Percentiles rank a stretch among this genome's conserved stretches.
phyloP scores from a whole-genome alignment of 2,797 vertebrate species.

The Holocentrus rufus region DNA sequence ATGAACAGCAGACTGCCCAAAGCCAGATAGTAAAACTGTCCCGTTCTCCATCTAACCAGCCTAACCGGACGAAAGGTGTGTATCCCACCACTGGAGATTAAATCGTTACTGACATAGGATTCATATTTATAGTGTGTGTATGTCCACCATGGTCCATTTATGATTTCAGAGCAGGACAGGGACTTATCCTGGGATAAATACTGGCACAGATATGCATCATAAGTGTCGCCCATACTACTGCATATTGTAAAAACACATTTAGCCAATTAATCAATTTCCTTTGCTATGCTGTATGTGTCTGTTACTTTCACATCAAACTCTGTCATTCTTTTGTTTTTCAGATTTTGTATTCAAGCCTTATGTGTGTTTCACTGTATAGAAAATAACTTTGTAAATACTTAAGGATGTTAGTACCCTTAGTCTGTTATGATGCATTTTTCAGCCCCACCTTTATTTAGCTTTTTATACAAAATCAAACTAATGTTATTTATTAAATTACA shows the following conservation, averaged over 20 bases:
- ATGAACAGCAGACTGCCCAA: conserved; percentile 76
- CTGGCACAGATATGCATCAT: background rate
- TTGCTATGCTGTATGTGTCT: background rate
- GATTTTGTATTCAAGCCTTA: conserved; percentile 50
- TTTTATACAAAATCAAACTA: conserved; percentile 42
- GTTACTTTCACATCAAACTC: conserved; percentile 12
- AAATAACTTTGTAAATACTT: conserved; percentile 46
- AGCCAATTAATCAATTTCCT: conserved; percentile 2
- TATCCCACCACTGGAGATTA: conserved; percentile 5
- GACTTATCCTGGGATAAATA: conserved; percentile 21
- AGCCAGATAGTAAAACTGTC: conserved; percentile 75
- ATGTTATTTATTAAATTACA: too few species aligned
- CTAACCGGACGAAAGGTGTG: conserved; percentile 4
- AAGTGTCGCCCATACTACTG: conserved; percentile 2
- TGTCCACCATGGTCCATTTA: conserved; percentile 47
- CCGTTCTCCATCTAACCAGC: background rate
- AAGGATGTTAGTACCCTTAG: background rate
- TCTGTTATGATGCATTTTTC: conserved; percentile 16
- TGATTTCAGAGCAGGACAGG: conserved; percentile 58
- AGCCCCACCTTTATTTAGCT: conserved; percentile 3
- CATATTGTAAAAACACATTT: conserved; percentile 2
- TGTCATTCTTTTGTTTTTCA: conserved; percentile 25
- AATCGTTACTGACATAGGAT: conserved; percentile 29
- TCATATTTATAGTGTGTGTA: conserved; percentile 16
- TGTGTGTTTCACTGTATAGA: conserved; percentile 13